These are phyloP conservation scores for Amphimallon solstitiale DNA, from an alignment of 2,888 invertebrate genomes.

Conservation along the genomic window DNA sequence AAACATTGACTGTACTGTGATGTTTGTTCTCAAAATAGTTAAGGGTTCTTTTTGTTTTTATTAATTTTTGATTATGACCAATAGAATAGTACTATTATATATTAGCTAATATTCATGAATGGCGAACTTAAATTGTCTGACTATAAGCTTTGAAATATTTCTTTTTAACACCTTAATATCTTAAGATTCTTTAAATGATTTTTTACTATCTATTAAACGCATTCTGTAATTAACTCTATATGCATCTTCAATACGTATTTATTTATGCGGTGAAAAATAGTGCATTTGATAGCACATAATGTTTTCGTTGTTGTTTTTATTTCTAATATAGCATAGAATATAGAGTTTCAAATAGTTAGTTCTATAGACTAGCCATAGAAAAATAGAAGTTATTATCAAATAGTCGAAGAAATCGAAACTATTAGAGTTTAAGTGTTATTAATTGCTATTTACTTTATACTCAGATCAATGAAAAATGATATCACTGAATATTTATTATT, in stretches of 20 bases:
- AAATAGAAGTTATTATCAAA: too few relatives aligned
- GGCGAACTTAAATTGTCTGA: background rate
- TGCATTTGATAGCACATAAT: constrained; percentile 12
- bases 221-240: background rate
- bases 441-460: too few relatives aligned
- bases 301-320: background rate
- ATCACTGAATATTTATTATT: too few relatives aligned
- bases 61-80: background rate
- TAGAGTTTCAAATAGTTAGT: too few relatives aligned
- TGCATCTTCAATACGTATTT: background rate
- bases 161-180: background rate
- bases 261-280: background rate
- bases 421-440: too few relatives aligned
- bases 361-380: too few relatives aligned
- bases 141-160: constrained; percentile 1
- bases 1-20: constrained; percentile 22
- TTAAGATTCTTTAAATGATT: background rate
- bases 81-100: constrained; percentile 13
- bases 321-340: too few relatives aligned
- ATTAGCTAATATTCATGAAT: constrained; percentile 13
- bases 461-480: too few relatives aligned
- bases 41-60: constrained; percentile 16
- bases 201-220: background rate
- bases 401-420: too few relatives aligned
- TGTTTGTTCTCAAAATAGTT: constrained; percentile 33